Evolutionary conservation across 2,888 invertebrate species (phyloP).

Genomic region (Lingula anatina): DNA sequence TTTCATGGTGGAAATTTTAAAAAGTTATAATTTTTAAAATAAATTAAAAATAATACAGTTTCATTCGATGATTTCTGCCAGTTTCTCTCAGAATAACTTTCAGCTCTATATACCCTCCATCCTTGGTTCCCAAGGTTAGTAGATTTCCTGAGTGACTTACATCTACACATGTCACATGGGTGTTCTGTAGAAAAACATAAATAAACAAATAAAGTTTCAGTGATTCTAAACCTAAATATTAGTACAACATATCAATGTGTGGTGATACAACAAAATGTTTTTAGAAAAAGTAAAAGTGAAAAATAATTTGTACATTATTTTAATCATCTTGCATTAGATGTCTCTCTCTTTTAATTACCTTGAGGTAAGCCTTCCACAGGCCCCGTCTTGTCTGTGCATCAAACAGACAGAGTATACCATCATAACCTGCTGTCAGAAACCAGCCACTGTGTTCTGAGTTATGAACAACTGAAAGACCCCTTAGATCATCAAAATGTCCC

Average conservation of each 20-base stretch:
- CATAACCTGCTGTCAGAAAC: slow-evolving; percentile 37
- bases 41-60: too few relatives aligned
- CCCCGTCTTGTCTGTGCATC: slow-evolving; percentile 22
- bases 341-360: slow-evolving; percentile 18
- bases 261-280: too few relatives aligned
- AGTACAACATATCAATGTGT: too few relatives aligned
- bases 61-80: too few relatives aligned
- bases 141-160: slow-evolving; percentile 15
- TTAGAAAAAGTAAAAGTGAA: too few relatives aligned
- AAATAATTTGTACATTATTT: too few relatives aligned
- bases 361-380: slow-evolving; percentile 33
- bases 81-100: too few relatives aligned
- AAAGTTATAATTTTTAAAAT: not conserved
- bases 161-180: slow-evolving; percentile 30
- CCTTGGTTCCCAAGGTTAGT: slow-evolving; percentile 29
- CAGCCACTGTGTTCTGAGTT: slow-evolving; percentile 16
- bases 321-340: not conserved
- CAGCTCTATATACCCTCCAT: slow-evolving; percentile 35
- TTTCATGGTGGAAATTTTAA: too few relatives aligned
- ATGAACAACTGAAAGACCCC: slow-evolving; percentile 20
- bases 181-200: slow-evolving; percentile 17
- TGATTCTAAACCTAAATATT: too few relatives aligned
- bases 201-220: not conserved
- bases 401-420: slow-evolving; percentile 39
- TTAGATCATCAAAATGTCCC: slow-evolving; percentile 42